A percentile compares a stretch with the other conserved stretches of the same genome.
phyloP scores from a whole-genome alignment of 2,113 vertebrate genomes.

The Aviceda subcristata region DNA sequence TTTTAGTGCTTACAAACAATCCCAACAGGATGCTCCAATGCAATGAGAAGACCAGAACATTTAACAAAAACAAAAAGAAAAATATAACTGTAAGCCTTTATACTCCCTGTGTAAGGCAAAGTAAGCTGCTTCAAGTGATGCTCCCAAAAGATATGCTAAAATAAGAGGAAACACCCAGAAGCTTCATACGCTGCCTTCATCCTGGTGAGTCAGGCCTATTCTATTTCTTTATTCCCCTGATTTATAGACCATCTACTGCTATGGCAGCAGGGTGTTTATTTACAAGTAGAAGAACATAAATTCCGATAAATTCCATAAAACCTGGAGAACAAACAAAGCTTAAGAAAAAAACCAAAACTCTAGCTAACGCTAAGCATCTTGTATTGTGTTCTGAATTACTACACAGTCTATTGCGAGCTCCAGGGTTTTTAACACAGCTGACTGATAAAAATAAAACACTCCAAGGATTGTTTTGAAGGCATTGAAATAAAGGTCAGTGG shows the following conservation, averaged over 20 bases:
- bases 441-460: neutral
- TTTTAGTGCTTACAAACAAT: neutral
- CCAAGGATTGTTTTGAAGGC: neutral
- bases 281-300: constrained; percentile 20
- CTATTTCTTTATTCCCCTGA: constrained; percentile 23
- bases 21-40: neutral
- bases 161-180: neutral
- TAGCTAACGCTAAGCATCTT: neutral
- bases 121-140: neutral
- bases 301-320: constrained; percentile 31
- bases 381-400: neutral
- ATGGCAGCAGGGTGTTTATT: constrained; percentile 13
- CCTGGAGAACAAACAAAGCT: neutral
- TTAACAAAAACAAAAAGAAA: neutral
- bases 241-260: constrained; percentile 5
- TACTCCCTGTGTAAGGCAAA: neutral
- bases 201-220: neutral
- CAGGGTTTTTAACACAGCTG: neutral
- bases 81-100: neutral
- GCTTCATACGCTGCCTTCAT: neutral
- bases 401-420: neutral
- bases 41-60: neutral
- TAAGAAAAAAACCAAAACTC: neutral
- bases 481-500: neutral
- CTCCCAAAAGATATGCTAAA: neutral